Evolutionary conservation across 2,113 vertebrate species (phyloP).

Genomic region (Sinocyclocheilus anshuiensis): DNA sequence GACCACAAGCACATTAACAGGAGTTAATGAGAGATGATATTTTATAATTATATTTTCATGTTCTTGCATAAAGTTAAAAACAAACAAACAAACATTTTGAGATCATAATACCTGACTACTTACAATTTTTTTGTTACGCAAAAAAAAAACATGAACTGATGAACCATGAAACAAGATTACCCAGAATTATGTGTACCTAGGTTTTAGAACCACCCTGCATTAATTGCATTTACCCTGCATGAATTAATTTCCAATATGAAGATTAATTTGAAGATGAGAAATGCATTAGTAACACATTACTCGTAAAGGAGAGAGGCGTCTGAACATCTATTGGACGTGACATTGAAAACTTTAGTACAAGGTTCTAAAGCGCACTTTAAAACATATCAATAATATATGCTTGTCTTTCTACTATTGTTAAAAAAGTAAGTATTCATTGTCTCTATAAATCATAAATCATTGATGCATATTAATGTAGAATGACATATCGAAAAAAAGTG

Average conservation of each 20-base stretch:
- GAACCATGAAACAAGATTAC: no score
- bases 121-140: no score
- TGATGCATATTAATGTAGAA: neutral
- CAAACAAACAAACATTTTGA: no score
- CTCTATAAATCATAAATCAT: neutral
- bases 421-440: neutral
- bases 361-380: neutral
- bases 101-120: no score
- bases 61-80: no score
- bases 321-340: neutral
- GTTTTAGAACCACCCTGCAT: no score
- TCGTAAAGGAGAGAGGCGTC: no score
- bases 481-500: neutral
- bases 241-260: neutral
- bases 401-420: neutral
- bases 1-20: no score
- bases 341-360: neutral
- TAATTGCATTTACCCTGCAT: no score
- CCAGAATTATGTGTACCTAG: no score
- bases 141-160: no score
- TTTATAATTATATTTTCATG: neutral
- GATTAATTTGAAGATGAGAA: neutral
- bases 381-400: neutral
- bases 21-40: neutral
- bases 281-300: constrained; percentile 1